These are phyloP conservation scores for Zaprionus capensis DNA, from an alignment of 1,140 invertebrate genomes.

Conservation along the genomic window DNA sequence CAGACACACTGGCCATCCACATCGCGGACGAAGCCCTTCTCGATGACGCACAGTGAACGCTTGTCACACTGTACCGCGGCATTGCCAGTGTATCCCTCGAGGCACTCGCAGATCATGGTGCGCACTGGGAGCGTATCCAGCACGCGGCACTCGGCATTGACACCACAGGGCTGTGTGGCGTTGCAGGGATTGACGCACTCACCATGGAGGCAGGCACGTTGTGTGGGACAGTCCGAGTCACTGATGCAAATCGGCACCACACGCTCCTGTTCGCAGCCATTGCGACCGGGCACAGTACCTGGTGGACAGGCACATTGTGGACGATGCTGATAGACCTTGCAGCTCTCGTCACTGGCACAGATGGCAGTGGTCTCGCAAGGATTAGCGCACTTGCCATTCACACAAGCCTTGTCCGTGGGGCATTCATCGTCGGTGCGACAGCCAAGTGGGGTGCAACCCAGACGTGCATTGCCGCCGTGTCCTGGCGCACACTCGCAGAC, in stretches of 20 bases:
- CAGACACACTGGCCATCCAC: constrained; percentile 90
- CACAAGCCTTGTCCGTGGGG: constrained; percentile 90
- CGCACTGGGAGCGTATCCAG: constrained; percentile 92
- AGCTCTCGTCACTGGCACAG: constrained; percentile 89
- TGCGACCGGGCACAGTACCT: constrained; percentile 89
- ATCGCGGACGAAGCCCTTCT: constrained; percentile 89
- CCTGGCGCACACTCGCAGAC: constrained; percentile 93
- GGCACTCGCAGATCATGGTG: constrained; percentile 95
- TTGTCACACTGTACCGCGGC: constrained; percentile 91
- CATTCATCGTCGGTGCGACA: constrained; percentile 91
- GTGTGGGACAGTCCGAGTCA: constrained; percentile 92
- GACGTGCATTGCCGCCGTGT: constrained; percentile 91
- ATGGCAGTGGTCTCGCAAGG: constrained; percentile 89
- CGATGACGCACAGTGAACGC: constrained; percentile 88
- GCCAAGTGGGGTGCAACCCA: constrained; percentile 90
- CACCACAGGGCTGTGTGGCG: constrained; percentile 91
- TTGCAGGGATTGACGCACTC: constrained; percentile 94
- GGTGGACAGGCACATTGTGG: constrained; percentile 91
- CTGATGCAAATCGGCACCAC: constrained; percentile 88
- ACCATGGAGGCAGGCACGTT: constrained; percentile 91
- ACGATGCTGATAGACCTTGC: constrained; percentile 90
- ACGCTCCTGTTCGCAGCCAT: constrained; percentile 88
- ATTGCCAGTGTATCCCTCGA: constrained; percentile 93
- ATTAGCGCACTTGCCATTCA: constrained; percentile 91
- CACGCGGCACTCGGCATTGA: constrained; percentile 92